A percentile compares a stretch with the other conserved stretches of the same genome.
These are phyloP conservation scores for Perca flavescens DNA, from an alignment of 2,113 vertebrate genomes.

Conservation along the genomic window DNA sequence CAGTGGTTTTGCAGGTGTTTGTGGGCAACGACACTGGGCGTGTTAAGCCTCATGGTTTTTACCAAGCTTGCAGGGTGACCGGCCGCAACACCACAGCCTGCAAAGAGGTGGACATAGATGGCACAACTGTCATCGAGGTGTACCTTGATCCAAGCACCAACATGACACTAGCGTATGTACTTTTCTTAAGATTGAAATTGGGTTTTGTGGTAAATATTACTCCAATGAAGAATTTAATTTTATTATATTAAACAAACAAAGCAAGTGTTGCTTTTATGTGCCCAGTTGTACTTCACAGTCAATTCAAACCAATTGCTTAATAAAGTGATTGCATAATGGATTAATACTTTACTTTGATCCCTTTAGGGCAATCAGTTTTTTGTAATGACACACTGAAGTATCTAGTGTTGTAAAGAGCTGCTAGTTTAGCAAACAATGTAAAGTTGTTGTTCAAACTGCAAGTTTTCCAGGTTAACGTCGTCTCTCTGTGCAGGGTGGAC, in stretches of 20 bases:
- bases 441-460: conserved; percentile 11
- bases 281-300: conserved; percentile 4
- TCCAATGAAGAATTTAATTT: background rate
- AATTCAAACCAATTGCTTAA: background rate
- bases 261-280: background rate
- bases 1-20: conserved; percentile 95
- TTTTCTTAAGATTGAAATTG: conserved; percentile 10
- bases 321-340: background rate
- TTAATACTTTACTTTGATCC: background rate
- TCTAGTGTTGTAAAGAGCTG: conserved; percentile 11
- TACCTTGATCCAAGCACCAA: conserved; percentile 93
- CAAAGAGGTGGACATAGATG: conserved; percentile 96
- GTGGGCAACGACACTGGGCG: conserved; percentile 95
- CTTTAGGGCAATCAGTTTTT: background rate
- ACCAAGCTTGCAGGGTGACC: conserved; percentile 97
- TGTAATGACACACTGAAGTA: background rate
- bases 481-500: conserved; percentile 88
- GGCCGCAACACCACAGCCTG: conserved; percentile 98
- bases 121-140: conserved; percentile 98
- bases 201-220: background rate
- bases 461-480: background rate
- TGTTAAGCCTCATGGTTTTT: conserved; percentile 98
- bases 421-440: conserved; percentile 24
- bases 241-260: background rate
- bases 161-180: conserved; percentile 95